Percentiles rank a stretch among this genome's conserved stretches.
Conservation (phyloP, 2,113 vertebrate genomes). For the Clarias magur region DNA sequence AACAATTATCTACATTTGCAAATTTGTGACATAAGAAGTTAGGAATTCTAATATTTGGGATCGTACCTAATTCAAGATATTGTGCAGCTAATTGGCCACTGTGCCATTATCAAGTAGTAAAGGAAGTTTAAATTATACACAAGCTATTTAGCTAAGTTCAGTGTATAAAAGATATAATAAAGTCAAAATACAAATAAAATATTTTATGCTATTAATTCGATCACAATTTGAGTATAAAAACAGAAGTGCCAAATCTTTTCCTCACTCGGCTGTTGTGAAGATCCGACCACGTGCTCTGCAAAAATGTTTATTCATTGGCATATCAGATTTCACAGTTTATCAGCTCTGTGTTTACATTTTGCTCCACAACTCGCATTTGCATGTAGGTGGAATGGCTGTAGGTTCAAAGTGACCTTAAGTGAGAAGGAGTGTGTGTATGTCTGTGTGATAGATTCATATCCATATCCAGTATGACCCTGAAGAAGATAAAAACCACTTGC, state of each 20-base stretch:
- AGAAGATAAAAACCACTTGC: neutral
- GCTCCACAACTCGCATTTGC: neutral
- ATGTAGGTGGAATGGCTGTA: neutral
- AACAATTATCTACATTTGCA: neutral
- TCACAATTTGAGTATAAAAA: slow-evolving; percentile 14
- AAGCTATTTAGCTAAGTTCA: neutral
- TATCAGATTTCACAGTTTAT: slow-evolving; percentile 19
- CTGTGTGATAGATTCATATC: neutral
- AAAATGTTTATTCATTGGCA: slow-evolving; percentile 28
- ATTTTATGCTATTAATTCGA: slow-evolving; percentile 4
- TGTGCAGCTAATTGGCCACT: slow-evolving; percentile 16
- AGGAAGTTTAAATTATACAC: neutral
- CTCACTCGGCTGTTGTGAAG: slow-evolving; percentile 1
- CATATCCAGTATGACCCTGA: neutral
- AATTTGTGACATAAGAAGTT: neutral
- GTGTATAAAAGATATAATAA: neutral
- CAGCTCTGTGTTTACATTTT: slow-evolving; percentile 1
- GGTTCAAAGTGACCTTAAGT: neutral
- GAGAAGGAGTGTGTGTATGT: neutral
- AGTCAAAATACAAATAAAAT: neutral
- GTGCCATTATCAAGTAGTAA: slow-evolving; percentile 5
- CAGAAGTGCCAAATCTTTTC: slow-evolving; percentile 16
- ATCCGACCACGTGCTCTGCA: slow-evolving; percentile 21
- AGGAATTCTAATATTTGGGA: neutral
- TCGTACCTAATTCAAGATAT: neutral